Conservation (phyloP, 2,888 invertebrate species). For the Hypena proboscidalis region DNA sequence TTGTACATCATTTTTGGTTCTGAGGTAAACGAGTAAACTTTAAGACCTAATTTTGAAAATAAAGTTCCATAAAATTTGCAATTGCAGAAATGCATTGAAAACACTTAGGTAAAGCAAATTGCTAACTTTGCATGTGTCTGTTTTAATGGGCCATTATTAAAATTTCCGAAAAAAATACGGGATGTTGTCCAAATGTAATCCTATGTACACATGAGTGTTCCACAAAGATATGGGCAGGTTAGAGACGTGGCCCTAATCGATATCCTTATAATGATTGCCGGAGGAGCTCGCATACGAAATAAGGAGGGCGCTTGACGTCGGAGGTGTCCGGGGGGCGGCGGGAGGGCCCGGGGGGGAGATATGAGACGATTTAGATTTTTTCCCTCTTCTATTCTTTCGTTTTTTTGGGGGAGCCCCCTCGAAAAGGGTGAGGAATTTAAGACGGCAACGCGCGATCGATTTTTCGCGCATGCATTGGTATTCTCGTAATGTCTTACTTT, state of each 20-base stretch:
- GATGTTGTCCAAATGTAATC: slow-evolving; percentile 54
- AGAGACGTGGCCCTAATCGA: slow-evolving; percentile 83
- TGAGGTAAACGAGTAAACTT: background rate
- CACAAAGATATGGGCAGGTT: slow-evolving; percentile 82
- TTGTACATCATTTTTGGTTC: slow-evolving; percentile 1
- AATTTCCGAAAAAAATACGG: slow-evolving; percentile 27
- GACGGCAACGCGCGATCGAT: slow-evolving; percentile 82
- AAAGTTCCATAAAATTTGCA: no score
- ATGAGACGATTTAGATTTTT: slow-evolving; percentile 86
- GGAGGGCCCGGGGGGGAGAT: slow-evolving; percentile 67
- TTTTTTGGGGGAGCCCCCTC: slow-evolving; percentile 85
- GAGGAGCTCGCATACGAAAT: slow-evolving; percentile 86
- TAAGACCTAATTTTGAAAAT: background rate
- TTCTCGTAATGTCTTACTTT: slow-evolving; percentile 84
- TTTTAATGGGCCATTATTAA: slow-evolving; percentile 12
- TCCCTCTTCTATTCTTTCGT: slow-evolving; percentile 85
- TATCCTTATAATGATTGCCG: slow-evolving; percentile 86
- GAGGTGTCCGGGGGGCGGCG: slow-evolving; percentile 77
- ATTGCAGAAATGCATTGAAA: no score
- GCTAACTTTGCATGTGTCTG: background rate
- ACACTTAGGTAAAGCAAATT: no score
- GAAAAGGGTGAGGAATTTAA: slow-evolving; percentile 86
- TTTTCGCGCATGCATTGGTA: slow-evolving; percentile 85
- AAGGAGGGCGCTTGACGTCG: slow-evolving; percentile 82
- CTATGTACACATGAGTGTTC: slow-evolving; percentile 75